A percentile compares a stretch with the other conserved stretches of the same genome.
phyloP scores from a whole-genome alignment of 2,888 invertebrate genomes.

The Drosophila rubida region DNA sequence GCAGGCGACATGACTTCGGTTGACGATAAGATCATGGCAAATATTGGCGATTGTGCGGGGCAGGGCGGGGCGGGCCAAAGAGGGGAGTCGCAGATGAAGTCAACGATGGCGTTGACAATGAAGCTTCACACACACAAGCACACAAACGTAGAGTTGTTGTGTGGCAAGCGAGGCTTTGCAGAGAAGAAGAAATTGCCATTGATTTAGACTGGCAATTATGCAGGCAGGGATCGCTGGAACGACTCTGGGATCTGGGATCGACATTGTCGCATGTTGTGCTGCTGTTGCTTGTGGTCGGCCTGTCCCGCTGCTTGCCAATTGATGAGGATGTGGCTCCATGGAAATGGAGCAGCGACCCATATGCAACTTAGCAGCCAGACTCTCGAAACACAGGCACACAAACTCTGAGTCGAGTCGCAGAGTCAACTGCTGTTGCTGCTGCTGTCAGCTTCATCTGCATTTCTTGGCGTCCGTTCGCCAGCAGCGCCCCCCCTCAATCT shows the following conservation, averaged over 20 bases:
- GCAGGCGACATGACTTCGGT: slow-evolving; percentile 76
- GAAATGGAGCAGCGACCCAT: slow-evolving; percentile 72
- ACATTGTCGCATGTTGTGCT: slow-evolving; percentile 37
- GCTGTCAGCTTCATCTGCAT: slow-evolving; percentile 78
- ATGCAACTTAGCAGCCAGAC: slow-evolving; percentile 47
- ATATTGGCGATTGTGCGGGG: slow-evolving; percentile 67
- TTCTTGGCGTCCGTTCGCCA: slow-evolving; percentile 65
- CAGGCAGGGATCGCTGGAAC: slow-evolving; percentile 40
- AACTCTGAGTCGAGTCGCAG: slow-evolving; percentile 3
- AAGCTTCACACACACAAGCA: slow-evolving; percentile 26
- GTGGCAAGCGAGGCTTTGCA: no score
- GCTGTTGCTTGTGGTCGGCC: slow-evolving; percentile 15
- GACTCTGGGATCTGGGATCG: slow-evolving; percentile 42
- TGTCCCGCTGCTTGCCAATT: slow-evolving; percentile 57
- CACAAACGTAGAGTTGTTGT: slow-evolving; percentile 14
- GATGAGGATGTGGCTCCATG: slow-evolving; percentile 55
- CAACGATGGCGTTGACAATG: slow-evolving; percentile 59
- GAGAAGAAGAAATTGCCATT: slow-evolving; percentile 54
- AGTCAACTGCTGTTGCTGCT: slow-evolving; percentile 11
- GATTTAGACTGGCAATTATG: slow-evolving; percentile 80
- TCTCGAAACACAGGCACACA: background rate
- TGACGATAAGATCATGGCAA: slow-evolving; percentile 80
- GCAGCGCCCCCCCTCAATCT: background rate
- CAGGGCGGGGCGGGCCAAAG: background rate
- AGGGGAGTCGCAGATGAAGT: slow-evolving; percentile 37